These are phyloP conservation scores for Manduca sexta DNA, from an alignment of 1,140 invertebrate genomes.

Conservation along the genomic window DNA sequence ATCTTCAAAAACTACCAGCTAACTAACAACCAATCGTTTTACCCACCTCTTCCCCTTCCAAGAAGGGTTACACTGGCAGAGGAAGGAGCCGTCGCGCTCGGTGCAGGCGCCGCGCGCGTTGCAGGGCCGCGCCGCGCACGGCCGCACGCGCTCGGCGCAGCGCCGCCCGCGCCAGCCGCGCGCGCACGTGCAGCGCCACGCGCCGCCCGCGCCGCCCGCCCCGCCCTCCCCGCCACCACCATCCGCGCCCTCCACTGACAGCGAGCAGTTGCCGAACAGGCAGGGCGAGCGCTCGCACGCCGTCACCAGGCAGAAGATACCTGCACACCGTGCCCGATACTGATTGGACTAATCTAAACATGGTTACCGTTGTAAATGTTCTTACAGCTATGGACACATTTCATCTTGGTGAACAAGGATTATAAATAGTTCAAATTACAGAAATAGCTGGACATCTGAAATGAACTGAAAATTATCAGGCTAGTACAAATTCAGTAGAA, in stretches of 20 bases:
- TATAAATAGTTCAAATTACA: no score
- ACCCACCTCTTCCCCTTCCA: constrained; percentile 76
- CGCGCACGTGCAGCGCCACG: constrained; percentile 74
- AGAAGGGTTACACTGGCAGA: constrained; percentile 82
- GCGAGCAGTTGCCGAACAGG: constrained; percentile 79
- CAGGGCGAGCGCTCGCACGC: constrained; percentile 83
- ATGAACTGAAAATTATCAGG: no score
- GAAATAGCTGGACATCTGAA: no score
- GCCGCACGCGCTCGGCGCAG: constrained; percentile 78
- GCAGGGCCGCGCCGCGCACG: constrained; percentile 81
- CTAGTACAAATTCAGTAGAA: no score
- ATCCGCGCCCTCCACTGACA: constrained; percentile 29
- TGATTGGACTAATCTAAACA: not conserved
- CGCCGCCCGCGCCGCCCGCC: constrained; percentile 13
- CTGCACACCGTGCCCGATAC: no score
- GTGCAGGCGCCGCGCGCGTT: constrained; percentile 80
- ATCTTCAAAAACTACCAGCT: no score
- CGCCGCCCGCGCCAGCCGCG: constrained; percentile 77
- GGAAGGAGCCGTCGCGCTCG: constrained; percentile 76
- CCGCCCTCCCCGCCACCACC: constrained; percentile 4
- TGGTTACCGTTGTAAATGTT: no score
- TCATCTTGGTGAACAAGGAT: no score
- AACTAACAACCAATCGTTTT: not conserved
- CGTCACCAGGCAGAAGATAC: constrained; percentile 80
- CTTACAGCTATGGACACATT: no score